Evolutionary conservation across 1,140 invertebrate species (phyloP).

Genomic region (Drosophila tropicalis): DNA sequence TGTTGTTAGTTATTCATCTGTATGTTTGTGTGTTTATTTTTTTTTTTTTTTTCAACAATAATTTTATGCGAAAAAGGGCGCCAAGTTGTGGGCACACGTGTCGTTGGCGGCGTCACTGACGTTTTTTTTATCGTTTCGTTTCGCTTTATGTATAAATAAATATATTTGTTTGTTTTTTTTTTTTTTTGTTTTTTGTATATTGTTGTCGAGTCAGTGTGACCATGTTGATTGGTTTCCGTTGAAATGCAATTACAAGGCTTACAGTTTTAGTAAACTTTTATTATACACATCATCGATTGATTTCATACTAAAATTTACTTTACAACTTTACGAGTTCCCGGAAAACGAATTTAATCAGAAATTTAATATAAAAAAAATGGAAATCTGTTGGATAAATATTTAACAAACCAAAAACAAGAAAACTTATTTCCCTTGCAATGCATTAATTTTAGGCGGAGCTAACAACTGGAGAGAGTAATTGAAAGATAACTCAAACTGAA

Average conservation of each 20-base stretch:
- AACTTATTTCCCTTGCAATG: too few relatives aligned
- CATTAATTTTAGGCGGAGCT: too few relatives aligned
- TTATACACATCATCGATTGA: neutral
- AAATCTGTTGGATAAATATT: too few relatives aligned
- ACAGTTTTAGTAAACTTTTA: slow-evolving; percentile 3
- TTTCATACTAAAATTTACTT: neutral
- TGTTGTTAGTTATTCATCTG: slow-evolving; percentile 39
- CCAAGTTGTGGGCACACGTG: slow-evolving; percentile 71
- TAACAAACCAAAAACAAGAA: too few relatives aligned
- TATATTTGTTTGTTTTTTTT: neutral
- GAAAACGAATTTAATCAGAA: neutral
- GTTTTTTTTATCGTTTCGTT: slow-evolving; percentile 14
- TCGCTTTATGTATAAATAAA: slow-evolving; percentile 23
- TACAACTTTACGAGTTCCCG: neutral
- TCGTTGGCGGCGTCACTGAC: slow-evolving; percentile 47
- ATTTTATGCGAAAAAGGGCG: slow-evolving; percentile 78
- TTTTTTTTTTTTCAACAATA: slow-evolving; percentile 29
- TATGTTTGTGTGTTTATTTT: neutral
- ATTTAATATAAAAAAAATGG: too few relatives aligned
- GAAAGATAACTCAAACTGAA: too few relatives aligned
- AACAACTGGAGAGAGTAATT: too few relatives aligned
- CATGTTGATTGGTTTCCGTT: slow-evolving; percentile 11
- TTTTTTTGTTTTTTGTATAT: neutral
- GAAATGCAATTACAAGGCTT: slow-evolving; percentile 12
- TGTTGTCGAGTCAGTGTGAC: slow-evolving; percentile 9